A percentile compares a stretch with the other conserved stretches of the same genome.
Conservation (phyloP, 2,888 invertebrate species). For the Isoperla grammatica region DNA sequence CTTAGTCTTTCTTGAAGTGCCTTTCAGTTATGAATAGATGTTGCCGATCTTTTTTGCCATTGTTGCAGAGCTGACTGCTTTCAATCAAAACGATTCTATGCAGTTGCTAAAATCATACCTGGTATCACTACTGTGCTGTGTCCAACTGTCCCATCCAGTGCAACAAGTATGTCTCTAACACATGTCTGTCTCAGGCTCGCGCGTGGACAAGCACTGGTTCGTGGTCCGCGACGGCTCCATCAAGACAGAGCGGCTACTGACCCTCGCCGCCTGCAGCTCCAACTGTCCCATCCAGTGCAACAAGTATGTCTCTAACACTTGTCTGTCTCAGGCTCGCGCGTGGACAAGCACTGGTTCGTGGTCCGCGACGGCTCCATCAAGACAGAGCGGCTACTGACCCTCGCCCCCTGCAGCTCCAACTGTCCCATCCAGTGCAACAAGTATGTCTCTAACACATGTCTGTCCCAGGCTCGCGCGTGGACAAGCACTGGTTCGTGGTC, state of each 20-base stretch:
- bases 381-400: constrained; percentile 68
- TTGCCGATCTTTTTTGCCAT: too few relatives aligned
- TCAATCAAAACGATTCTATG: too few relatives aligned
- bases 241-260: constrained; percentile 70
- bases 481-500: constrained; percentile 89
- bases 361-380: constrained; percentile 76
- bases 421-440: constrained; percentile 63
- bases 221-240: constrained; percentile 75
- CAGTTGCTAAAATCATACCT: too few relatives aligned
- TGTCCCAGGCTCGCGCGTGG: constrained; percentile 70
- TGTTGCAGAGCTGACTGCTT: too few relatives aligned
- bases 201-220: constrained; percentile 88
- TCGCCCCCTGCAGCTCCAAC: constrained; percentile 58
- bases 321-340: constrained; percentile 70
- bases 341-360: constrained; percentile 87
- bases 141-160: too few relatives aligned
- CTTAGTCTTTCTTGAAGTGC: too few relatives aligned
- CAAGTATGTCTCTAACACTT: too few relatives aligned
- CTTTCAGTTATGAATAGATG: too few relatives aligned
- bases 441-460: too few relatives aligned
- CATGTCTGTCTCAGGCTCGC: too few relatives aligned
- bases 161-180: too few relatives aligned
- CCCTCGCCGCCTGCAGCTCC: constrained; percentile 58
- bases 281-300: constrained; percentile 63
- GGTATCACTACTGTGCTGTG: too few relatives aligned